Percentiles rank a stretch among this genome's conserved stretches.
These are phyloP conservation scores for Unio pictorum DNA, from an alignment of 2,888 invertebrate species.

Conservation along the genomic window DNA sequence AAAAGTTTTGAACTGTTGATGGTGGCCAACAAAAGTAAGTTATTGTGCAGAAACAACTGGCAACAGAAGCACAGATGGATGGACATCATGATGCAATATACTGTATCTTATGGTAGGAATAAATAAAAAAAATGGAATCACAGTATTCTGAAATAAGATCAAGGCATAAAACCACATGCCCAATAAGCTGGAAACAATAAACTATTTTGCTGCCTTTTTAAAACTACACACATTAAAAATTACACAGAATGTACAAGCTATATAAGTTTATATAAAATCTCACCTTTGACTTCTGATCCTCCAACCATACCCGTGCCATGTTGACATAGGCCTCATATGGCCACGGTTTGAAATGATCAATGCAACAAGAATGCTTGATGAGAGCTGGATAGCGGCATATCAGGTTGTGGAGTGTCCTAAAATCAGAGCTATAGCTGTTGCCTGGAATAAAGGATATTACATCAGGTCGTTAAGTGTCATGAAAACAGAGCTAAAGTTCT, in stretches of 20 bases:
- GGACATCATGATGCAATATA: no score
- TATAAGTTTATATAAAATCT: slow-evolving; percentile 3
- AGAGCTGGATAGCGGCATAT: slow-evolving; percentile 56
- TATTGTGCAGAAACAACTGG: no score
- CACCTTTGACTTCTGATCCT: slow-evolving; percentile 55
- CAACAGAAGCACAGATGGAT: no score
- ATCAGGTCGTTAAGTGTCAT: slow-evolving; percentile 37
- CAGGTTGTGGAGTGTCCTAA: slow-evolving; percentile 49
- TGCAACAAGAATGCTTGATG: slow-evolving; percentile 55
- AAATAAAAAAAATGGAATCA: no score
- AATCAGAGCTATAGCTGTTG: slow-evolving; percentile 57
- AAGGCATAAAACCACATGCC: background rate
- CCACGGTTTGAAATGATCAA: slow-evolving; percentile 67
- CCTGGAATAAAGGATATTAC: slow-evolving; percentile 30
- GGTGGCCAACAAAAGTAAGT: no score
- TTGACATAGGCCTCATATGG: slow-evolving; percentile 56
- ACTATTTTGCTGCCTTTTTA: background rate
- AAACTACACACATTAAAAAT: no score
- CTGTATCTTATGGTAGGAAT: no score
- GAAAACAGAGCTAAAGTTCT: slow-evolving; percentile 56
- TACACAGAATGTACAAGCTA: no score
- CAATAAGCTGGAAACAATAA: background rate
- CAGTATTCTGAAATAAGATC: no score
- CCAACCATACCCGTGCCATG: slow-evolving; percentile 60
- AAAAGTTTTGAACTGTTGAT: no score